Base-by-base conservation (phyloP, 2,797 vertebrate genomes). In the Sternotherus odoratus region DNA sequence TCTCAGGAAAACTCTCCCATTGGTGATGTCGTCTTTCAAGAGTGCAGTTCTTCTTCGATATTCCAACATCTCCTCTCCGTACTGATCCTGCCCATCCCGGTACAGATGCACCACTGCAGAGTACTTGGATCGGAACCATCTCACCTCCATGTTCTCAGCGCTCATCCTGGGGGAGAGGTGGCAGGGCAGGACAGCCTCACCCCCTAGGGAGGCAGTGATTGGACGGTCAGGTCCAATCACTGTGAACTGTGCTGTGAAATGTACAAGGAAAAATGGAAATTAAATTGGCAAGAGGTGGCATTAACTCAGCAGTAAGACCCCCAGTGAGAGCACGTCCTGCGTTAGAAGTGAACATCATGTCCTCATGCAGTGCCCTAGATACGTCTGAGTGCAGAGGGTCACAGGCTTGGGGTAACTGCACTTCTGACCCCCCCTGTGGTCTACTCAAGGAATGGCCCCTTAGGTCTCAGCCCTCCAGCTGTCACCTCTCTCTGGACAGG, bases 1-100 rank as follows among this genome's bases (percentile, higher is more conserved):
- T 83, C 87, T 87, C 33, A 97, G 94, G 21, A 84, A 88, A 24
- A 93, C 95, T 39, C 92, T 95, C 23, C 97, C 97, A 39, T 94
- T 91, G 8, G 82, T 48, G 6, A 97, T 93, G 2, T 48, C 12
- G 1, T 95, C 95, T 39, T 92, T 96, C 49, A 96, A 86, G 72
- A 97, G 89, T 60, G 89, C 94, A 0, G 97, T 97, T 46, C 97
- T 93, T 30, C 97, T 87, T 26, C 91, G 92, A 6, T 95, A 97
- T 43, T 95, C 96, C 2, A 90, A 92, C 1, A 95, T 95, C 87
- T 97, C 94, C 66, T 96, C 91, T 12, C 83, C 87, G 0, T 90
- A 91, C 56, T 94, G 96, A 90, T 54, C 96, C 96, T 39, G 88
- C 23, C 51, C 60, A 21, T 36, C 8, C 8, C 0, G 8, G 60